phyloP scores from a whole-genome alignment of 2,888 invertebrate species.

The Pterostichus madidus region DNA sequence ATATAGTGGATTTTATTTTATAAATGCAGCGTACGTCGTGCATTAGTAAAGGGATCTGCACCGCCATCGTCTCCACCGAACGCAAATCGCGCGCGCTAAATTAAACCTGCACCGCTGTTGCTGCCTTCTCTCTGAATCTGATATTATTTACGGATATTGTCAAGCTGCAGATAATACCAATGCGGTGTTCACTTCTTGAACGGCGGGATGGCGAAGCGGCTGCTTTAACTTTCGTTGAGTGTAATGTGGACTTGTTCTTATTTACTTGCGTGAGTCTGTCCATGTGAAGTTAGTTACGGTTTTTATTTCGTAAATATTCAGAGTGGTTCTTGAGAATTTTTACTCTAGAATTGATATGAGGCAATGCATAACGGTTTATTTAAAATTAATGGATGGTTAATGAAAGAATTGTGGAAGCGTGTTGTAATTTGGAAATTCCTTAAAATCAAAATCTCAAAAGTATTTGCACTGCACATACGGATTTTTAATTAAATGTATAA shows the following conservation, averaged over 20 bases:
- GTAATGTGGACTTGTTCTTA: not conserved
- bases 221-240: not conserved
- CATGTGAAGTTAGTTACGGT: not conserved
- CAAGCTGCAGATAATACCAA: too few relatives aligned
- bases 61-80: not conserved
- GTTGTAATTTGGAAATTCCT: too few relatives aligned
- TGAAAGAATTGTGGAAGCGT: not conserved
- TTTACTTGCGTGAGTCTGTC: not conserved
- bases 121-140: constrained; percentile 21
- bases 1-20: constrained; percentile 50
- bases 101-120: constrained; percentile 6
- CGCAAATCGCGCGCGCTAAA: constrained; percentile 4
- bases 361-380: not conserved
- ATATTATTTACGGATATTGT: constrained; percentile 36
- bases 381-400: not conserved
- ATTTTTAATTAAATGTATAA: too few relatives aligned
- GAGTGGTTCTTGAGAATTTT: constrained; percentile 5
- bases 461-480: too few relatives aligned
- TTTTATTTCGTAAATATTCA: constrained; percentile 1
- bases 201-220: constrained; percentile 10
- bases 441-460: too few relatives aligned
- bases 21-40: constrained; percentile 25
- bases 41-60: constrained; percentile 30
- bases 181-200: not conserved
- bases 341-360: not conserved